Evolutionary conservation across 2,113 vertebrate genomes (phyloP).

Genomic region (Polypterus senegalus): DNA sequence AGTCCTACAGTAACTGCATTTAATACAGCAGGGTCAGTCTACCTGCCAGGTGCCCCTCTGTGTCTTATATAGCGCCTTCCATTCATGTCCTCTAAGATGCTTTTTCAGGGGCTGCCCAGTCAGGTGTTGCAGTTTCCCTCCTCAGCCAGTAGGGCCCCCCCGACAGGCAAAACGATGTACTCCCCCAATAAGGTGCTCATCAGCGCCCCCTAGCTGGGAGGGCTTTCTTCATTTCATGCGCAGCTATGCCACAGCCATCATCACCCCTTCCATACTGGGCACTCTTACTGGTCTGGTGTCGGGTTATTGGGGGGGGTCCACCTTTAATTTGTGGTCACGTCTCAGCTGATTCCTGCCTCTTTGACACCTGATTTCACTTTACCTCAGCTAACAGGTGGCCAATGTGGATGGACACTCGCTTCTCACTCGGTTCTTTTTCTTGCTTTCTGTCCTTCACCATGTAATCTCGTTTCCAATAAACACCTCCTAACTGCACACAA

Average conservation of each 20-base stretch:
- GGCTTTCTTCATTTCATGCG: slow-evolving; percentile 47
- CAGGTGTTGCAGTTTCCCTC: too few species aligned
- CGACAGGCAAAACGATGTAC: too few species aligned
- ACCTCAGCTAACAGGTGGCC: slow-evolving; percentile 92
- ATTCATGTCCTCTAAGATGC: too few species aligned
- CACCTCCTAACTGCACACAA: slow-evolving; percentile 59
- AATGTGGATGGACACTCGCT: slow-evolving; percentile 81
- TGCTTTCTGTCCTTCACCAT: slow-evolving; percentile 90
- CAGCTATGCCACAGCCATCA: slow-evolving; percentile 54
- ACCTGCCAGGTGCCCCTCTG: too few species aligned
- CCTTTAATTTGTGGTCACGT: too few species aligned
- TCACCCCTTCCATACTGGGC: slow-evolving; percentile 36
- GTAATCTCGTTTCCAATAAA: slow-evolving; percentile 98
- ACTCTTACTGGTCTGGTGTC: slow-evolving; percentile 24
- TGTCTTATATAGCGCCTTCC: too few species aligned
- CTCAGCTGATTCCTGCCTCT: slow-evolving; percentile 80
- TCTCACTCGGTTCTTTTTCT: slow-evolving; percentile 74
- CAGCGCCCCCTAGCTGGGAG: slow-evolving; percentile 34
- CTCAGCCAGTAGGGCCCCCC: too few species aligned
- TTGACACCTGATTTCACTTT: slow-evolving; percentile 94
- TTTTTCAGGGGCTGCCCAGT: too few species aligned
- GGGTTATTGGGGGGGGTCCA: slow-evolving; percentile 39
- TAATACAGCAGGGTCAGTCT: too few species aligned
- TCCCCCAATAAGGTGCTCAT: slow-evolving; percentile 7
- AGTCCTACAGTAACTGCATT: too few species aligned